Percentiles rank a stretch among this genome's conserved stretches.
Conservation (phyloP, 2,113 vertebrate species). For the Nanorana parkeri region DNA sequence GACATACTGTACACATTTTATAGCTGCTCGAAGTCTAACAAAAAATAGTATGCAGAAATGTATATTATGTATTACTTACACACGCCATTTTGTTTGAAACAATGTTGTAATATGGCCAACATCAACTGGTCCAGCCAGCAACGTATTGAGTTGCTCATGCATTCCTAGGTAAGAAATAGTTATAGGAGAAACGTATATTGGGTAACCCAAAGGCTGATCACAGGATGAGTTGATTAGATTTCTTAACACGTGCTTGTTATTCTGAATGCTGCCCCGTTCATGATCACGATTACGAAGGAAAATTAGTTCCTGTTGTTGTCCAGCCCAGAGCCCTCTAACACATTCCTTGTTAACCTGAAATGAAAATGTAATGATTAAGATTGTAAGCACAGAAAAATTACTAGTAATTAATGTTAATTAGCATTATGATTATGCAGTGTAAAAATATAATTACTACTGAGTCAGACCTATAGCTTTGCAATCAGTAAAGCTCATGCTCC, state of each 20-base stretch:
- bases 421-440: too few relatives aligned
- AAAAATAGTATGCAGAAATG: not conserved
- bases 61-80: conserved; percentile 74
- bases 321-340: conserved; percentile 94
- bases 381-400: too few relatives aligned
- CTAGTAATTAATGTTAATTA: too few relatives aligned
- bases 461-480: too few relatives aligned
- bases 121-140: conserved; percentile 89
- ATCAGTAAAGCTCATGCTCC: too few relatives aligned
- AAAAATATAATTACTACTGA: too few relatives aligned
- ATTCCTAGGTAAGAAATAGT: conserved; percentile 94
- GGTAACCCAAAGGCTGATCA: conserved; percentile 96
- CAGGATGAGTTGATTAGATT: conserved; percentile 98
- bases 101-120: conserved; percentile 84
- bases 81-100: conserved; percentile 90
- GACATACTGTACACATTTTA: too few relatives aligned
- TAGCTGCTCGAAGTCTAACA: too few relatives aligned
- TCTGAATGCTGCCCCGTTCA: conserved; percentile 96
- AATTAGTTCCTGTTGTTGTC: conserved; percentile 95
- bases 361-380: not conserved
- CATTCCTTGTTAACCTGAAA: conserved; percentile 96
- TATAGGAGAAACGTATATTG: conserved; percentile 96
- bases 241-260: conserved; percentile 93
- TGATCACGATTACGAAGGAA: conserved; percentile 96
- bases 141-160: conserved; percentile 82